Percentiles rank a stretch among this genome's conserved stretches.
Conservation (phyloP, 2,113 vertebrate genomes). For the Xyrauchen texanus region DNA sequence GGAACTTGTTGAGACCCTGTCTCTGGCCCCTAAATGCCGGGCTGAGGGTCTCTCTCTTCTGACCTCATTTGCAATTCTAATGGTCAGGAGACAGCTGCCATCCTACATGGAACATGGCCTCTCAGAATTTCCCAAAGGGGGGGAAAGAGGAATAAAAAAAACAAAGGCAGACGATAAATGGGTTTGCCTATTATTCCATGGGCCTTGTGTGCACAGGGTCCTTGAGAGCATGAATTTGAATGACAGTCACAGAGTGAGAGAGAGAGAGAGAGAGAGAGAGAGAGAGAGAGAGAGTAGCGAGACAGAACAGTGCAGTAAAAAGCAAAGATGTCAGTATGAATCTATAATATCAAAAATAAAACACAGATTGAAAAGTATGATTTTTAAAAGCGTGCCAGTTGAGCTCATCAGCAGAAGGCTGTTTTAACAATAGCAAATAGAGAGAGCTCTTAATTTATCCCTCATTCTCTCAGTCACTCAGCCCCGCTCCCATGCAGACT, state of each 20-base stretch:
- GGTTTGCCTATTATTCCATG: conserved; percentile 72
- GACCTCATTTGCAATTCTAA: conserved; percentile 77
- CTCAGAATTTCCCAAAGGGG: conserved; percentile 50
- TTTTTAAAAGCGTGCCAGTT: conserved; percentile 55
- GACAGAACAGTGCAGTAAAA: conserved; percentile 39
- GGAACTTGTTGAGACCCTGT: conserved; percentile 29
- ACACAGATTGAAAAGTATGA: conserved; percentile 14
- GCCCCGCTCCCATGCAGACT: conserved; percentile 40
- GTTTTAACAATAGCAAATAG: conserved; percentile 48
- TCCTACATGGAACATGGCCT: conserved; percentile 63
- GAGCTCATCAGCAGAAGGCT: conserved; percentile 39
- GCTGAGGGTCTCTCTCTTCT: conserved; percentile 53
- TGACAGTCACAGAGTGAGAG: conserved; percentile 61
- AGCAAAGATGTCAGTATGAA: conserved; percentile 25
- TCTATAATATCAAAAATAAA: conserved; percentile 37
- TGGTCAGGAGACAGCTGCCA: conserved; percentile 73
- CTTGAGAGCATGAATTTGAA: conserved; percentile 76
- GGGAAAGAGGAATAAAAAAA: conserved; percentile 51
- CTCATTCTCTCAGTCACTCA: conserved; percentile 44
- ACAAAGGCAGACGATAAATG: conserved; percentile 74
- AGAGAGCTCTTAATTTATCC: conserved; percentile 62
- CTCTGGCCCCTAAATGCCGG: conserved; percentile 49
- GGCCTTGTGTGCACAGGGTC: conserved; percentile 65
- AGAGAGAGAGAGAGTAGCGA: conserved; percentile 58
- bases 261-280: conserved; percentile 54